Evolutionary conservation across 2,797 vertebrate species (phyloP), one percentile per base, ranked within the genome.

Genomic region (Aulostomus chinensis): DNA sequence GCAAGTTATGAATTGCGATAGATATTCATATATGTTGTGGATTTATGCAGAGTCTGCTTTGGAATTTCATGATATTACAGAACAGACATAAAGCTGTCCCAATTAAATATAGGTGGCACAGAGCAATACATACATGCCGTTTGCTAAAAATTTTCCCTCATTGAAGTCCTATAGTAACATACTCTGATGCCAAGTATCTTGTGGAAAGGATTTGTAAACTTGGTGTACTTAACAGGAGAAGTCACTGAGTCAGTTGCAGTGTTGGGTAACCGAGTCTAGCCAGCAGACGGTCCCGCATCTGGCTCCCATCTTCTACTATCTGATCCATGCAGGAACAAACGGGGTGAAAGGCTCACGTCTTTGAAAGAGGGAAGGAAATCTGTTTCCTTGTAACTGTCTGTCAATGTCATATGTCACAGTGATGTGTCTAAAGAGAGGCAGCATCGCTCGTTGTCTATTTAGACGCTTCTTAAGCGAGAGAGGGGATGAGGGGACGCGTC

Each of bases 301-400:
- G 80, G 76, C 76, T 69, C 62, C 65, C 81, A 86, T 86, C 78
- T 83, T 73, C 53, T 35, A 57, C 68, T 66, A 69, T 80, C 79
- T 82, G 76, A 87, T 83, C 74, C 58, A 58, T 67, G 78, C 70
- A 76, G 73, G 68, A 80, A 68, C 73, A 80, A 84, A 85, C 79
- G 42, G 56, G 72, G 68, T 58, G 70, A 73, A 75, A 84, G 80
- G 85, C 64, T 68, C 80, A 81, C 66, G 78, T 68, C 65, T 70
- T 47, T 30, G 47, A 55, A 57, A 61, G 58, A 32, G 54, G 56
- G 56, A 51, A 54, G 58, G 61, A 76, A 80, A 76, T 81, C 61
- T 85, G 68, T 86, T 81, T 83, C 67, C 65, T 66, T 69, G 64
- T 65, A 62, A 76, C 72, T 68, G 66, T 70, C 78, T 72, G 73